Evolutionary conservation across 2,888 invertebrate genomes (phyloP), one percentile per base, ranked within the genome.

Genomic region (Romanomermis culicivorax): DNA sequence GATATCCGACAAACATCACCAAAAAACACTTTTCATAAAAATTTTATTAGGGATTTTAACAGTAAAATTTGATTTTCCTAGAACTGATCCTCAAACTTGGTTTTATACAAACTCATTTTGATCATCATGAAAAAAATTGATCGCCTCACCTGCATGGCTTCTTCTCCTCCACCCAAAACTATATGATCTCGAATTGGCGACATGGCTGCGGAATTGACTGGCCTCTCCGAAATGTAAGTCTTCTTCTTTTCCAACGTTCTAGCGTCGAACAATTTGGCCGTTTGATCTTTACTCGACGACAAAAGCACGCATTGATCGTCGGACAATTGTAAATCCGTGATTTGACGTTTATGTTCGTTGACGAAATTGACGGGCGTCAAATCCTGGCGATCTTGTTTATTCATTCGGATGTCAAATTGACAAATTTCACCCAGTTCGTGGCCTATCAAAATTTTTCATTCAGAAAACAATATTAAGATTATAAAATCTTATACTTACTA

Each of bases 151-250:
- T 89, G 89, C 86, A 93, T 93, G 56, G 97, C 97, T 71, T 99
- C 97, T 75, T 99, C 97, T 64, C 97, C 97, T 71, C 97, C 97
- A 57, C 97, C 97, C 48, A 99, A 76, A 1, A 91, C 72, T 67
- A 80, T 95, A 74, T 99, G 95, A 71, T 95, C 91, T 55, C 80
- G 74, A 61, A 85, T 83, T 0, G 97, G 95, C 60, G 93, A 91
- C 59, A 99, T 82, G 1, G 93, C 83, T 0, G 95, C 97, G 0
- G 95, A 95, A 71, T 99, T 99, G 0, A 97, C 87, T 0, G 93
- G 95, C 60, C 95, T 77, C 68, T 95, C 95, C 0, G 95, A 95
- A 74, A 88, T 89, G 74, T 89, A 99, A 3, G 85, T 85, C 70
- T 97, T 99, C 59, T 93, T 72, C 45, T 81, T 78, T 70, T 85